Conservation (phyloP, 2,797 vertebrate species). For the Darevskia nairensis region DNA sequence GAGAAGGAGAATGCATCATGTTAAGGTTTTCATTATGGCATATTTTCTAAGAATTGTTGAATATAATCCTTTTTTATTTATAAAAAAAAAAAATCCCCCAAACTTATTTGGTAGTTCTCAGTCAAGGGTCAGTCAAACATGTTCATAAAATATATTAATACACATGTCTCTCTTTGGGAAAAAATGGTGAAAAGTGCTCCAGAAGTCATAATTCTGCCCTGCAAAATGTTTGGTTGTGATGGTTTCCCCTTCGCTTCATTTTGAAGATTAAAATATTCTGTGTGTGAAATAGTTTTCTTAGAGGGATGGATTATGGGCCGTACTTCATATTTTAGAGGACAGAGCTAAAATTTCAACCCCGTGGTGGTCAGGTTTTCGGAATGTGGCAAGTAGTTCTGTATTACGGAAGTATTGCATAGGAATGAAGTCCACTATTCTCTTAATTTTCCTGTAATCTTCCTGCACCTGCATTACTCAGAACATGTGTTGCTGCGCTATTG, state of each 20-base stretch:
- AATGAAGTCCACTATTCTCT: not conserved
- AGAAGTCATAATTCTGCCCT: conserved; percentile 21
- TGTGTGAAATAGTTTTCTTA: not conserved
- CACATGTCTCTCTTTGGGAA: not conserved
- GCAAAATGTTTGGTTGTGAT: not conserved
- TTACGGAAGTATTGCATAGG: not conserved
- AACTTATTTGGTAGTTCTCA: not conserved
- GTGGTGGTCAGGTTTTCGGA: not conserved
- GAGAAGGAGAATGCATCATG: conserved; percentile 84
- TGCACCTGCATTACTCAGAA: not conserved
- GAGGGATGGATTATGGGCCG: not conserved
- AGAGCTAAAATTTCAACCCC: not conserved
- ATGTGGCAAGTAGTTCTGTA: not conserved
- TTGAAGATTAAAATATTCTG: not conserved
- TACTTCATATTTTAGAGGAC: not conserved
- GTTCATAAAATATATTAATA: conserved; percentile 32
- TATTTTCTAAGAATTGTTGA: conserved; percentile 72
- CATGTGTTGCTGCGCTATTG: too few relatives aligned
- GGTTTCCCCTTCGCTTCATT: not conserved
- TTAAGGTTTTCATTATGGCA: conserved; percentile 82
- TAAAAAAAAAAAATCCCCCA: conserved; percentile 24
- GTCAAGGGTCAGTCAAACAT: conserved; percentile 59
- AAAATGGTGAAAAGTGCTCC: not conserved
- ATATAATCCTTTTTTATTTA: conserved; percentile 68
- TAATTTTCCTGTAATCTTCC: not conserved